These are phyloP conservation scores for Octopus bimaculoides DNA, from an alignment of 1,140 invertebrate genomes.

Conservation along the genomic window DNA sequence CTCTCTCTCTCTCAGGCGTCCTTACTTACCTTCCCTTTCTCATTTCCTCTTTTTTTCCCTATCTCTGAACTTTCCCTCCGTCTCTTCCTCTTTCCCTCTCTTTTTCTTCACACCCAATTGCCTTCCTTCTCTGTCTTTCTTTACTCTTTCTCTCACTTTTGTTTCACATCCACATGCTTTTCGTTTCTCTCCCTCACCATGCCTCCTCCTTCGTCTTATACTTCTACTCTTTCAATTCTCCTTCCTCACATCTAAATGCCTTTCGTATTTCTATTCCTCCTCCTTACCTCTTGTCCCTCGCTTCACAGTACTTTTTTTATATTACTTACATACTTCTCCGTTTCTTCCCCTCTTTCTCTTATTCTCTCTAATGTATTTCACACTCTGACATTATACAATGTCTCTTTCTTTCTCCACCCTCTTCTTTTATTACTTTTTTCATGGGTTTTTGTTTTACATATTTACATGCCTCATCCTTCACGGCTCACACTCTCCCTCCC, in stretches of 20 bases:
- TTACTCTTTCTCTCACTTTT: background rate
- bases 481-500: background rate
- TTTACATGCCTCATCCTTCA: background rate
- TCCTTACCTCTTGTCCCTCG: background rate
- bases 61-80: background rate
- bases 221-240: background rate
- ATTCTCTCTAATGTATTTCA: background rate
- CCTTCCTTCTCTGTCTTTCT: background rate
- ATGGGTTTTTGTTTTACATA: background rate
- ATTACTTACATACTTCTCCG: background rate
- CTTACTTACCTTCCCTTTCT: background rate
- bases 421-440: background rate
- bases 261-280: background rate
- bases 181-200: background rate
- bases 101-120: background rate
- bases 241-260: background rate
- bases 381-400: background rate
- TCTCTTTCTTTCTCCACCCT: background rate
- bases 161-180: too few species aligned
- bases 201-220: background rate
- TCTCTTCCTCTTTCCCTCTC: background rate
- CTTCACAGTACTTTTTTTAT: background rate
- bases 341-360: background rate
- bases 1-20: slow-evolving; percentile 1
- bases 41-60: background rate